A percentile compares a stretch with the other conserved stretches of the same genome.
Conservation (phyloP, 2,797 vertebrate genomes). For the Anisognathus igniventris region DNA sequence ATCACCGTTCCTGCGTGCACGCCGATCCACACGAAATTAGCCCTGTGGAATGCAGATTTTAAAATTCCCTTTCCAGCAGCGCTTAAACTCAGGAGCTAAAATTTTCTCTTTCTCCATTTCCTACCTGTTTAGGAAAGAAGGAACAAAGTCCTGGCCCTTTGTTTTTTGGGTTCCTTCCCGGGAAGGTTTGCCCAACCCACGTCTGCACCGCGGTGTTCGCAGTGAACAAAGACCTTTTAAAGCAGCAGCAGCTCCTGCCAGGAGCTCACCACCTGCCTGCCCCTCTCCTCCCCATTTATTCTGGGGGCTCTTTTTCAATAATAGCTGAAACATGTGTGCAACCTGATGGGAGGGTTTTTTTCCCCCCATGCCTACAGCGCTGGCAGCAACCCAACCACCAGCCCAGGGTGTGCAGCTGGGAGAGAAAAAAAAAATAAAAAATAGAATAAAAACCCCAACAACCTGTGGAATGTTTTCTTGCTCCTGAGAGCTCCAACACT, state of each 20-base stretch:
- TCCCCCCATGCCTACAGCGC: background rate
- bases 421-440: background rate
- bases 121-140: constrained; percentile 45
- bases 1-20: constrained; percentile 22
- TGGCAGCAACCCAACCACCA: constrained; percentile 27
- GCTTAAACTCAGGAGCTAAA: background rate
- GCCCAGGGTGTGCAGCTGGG: constrained; percentile 50
- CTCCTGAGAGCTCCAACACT: constrained; percentile 15
- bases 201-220: background rate
- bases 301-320: constrained; percentile 17
- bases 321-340: constrained; percentile 52
- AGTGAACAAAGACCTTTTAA: constrained; percentile 30
- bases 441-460: background rate
- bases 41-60: constrained; percentile 34
- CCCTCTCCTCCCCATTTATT: background rate
- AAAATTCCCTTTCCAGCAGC: constrained; percentile 42
- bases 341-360: background rate
- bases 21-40: constrained; percentile 44
- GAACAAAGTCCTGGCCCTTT: constrained; percentile 18
- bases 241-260: background rate
- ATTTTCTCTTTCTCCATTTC: constrained; percentile 38
- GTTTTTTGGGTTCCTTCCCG: background rate
- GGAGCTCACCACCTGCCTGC: constrained; percentile 64
- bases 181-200: constrained; percentile 12
- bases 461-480: constrained; percentile 62